phyloP scores from a whole-genome alignment of 2,113 vertebrate genomes.

The Benthochromis sp. region DNA sequence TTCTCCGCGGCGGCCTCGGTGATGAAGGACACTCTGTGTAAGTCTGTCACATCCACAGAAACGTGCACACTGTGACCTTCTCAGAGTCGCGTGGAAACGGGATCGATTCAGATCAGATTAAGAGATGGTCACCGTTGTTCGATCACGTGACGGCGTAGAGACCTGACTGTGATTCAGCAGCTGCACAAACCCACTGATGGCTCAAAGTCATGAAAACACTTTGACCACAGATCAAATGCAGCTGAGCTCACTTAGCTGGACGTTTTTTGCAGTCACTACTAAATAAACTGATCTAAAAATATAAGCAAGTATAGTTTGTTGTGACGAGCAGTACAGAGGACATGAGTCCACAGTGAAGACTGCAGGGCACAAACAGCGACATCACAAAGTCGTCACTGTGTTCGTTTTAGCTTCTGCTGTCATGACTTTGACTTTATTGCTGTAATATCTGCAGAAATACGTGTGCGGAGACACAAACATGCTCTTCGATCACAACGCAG shows the following conservation, averaged over 20 bases:
- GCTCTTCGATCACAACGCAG: neutral
- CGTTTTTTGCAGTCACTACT: neutral
- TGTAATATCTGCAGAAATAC: neutral
- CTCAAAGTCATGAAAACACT: neutral
- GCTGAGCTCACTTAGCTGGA: neutral
- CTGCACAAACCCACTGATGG: neutral
- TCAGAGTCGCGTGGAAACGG: neutral
- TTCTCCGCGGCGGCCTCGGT: neutral
- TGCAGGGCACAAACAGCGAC: neutral
- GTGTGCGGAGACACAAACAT: rapidly evolving
- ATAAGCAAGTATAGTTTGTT: neutral
- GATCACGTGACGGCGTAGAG: neutral
- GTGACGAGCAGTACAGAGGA: neutral
- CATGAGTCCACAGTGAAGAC: neutral
- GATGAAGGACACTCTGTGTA: neutral
- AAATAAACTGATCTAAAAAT: neutral
- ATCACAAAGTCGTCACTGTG: neutral
- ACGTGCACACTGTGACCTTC: neutral
- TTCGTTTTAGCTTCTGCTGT: neutral
- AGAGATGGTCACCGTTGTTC: neutral
- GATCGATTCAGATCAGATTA: neutral
- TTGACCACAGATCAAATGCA: neutral
- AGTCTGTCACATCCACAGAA: neutral
- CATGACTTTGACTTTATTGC: neutral
- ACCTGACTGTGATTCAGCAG: neutral